Base-by-base conservation (phyloP, 2,888 invertebrate species). In the Isoperla grammatica region DNA sequence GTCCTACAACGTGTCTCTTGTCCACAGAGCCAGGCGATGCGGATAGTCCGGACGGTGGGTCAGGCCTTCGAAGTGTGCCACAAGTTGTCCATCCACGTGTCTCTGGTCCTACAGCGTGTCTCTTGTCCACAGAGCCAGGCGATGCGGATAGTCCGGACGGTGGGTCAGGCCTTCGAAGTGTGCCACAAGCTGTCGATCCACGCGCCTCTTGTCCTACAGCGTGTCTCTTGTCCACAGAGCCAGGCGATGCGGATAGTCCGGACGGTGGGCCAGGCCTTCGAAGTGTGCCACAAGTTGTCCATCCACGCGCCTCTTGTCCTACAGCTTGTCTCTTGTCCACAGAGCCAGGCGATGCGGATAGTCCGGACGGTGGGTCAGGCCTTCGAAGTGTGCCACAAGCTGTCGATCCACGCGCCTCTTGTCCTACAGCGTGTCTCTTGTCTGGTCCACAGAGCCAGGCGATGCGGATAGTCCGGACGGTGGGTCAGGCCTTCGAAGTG, bases 21-120 rank as follows among this genome's bases (percentile, higher is more conserved):
- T 8, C 29, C 29, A 12, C 85, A 97, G 97, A 94, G 90, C 76
- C 96, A 98, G 81, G 98, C 98, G 35, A 96, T 98, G 95, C 85
- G 92, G 68, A 93, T 99, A 68, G 99, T 99, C 63, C 86, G 97
- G 70, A 98, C 98, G 6, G 94, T 99, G 67, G 98, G 98, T 49
- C 98, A 99, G 78, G 98, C 98, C 39, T 99, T 99, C 78, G 98
- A 99, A 78, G 97, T 98, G 74, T 98, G 97, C 82, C 97, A 98
- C 84, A 95, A 96, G 79, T 82, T 92, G 77, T 87, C 89, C 71
- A 80, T 84, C 70, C 85, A 83, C 68, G 72, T 73, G 56, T 71
- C 76, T 29, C 4, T 29, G 4, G 29, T 8, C 29, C 29, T 29
- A 29, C 29, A 29, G 29, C 8, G 29, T 29, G 29, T 29, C 29